These are phyloP conservation scores for Unio pictorum DNA, from an alignment of 2,888 invertebrate genomes.

Conservation along the genomic window DNA sequence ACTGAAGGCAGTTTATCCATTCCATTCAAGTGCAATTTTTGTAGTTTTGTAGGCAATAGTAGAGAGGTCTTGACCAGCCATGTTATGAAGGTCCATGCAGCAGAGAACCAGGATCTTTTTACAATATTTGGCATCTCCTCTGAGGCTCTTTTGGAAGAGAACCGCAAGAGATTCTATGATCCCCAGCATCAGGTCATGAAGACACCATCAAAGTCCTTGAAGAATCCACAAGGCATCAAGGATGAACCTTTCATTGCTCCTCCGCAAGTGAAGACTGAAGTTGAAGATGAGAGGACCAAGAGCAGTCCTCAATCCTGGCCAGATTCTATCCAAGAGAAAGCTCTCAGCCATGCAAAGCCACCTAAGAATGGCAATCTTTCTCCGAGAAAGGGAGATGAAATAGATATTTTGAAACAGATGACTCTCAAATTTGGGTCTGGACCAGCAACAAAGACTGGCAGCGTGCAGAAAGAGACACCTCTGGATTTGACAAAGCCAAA, in stretches of 20 bases:
- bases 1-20: slow-evolving; percentile 16
- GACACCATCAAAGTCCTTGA: slow-evolving; percentile 11
- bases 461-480: slow-evolving; percentile 44
- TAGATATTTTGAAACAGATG: slow-evolving; percentile 63
- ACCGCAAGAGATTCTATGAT: slow-evolving; percentile 25
- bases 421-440: slow-evolving; percentile 60
- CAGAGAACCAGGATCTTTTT: slow-evolving; percentile 68
- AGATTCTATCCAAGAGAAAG: slow-evolving; percentile 7
- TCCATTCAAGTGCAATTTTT: slow-evolving; percentile 69
- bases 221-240: slow-evolving; percentile 6
- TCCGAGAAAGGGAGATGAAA: slow-evolving; percentile 35
- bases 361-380: slow-evolving; percentile 37
- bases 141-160: slow-evolving; percentile 55
- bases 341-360: slow-evolving; percentile 3
- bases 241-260: slow-evolving; percentile 7
- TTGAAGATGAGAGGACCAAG: slow-evolving; percentile 16
- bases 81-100: slow-evolving; percentile 69
- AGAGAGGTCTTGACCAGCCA: slow-evolving; percentile 69
- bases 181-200: slow-evolving; percentile 15
- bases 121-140: slow-evolving; percentile 65
- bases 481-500: slow-evolving; percentile 64
- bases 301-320: slow-evolving; percentile 38
- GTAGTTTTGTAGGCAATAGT: slow-evolving; percentile 67
- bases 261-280: slow-evolving; percentile 30
- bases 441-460: slow-evolving; percentile 14